These are phyloP conservation scores for Copidosoma floridanum DNA, from an alignment of 1,140 invertebrate species.

Conservation along the genomic window DNA sequence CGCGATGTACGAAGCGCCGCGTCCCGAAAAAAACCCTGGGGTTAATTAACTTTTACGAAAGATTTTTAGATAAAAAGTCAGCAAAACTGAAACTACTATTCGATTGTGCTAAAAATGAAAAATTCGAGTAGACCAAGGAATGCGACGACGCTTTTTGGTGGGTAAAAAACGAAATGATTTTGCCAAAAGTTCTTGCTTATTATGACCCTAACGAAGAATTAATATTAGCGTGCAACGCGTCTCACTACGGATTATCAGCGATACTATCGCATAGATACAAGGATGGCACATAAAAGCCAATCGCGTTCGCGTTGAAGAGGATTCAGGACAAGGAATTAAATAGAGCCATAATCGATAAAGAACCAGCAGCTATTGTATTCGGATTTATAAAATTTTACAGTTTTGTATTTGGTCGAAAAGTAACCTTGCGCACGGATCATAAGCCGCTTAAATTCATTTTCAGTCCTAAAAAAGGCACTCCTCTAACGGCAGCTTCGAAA, in stretches of 20 bases:
- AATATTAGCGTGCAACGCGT: too few species aligned
- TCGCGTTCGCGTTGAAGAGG: too few species aligned
- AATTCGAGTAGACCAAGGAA: slow-evolving; percentile 7
- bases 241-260: too few species aligned
- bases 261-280: slow-evolving; percentile 38
- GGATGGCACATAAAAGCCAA: slow-evolving; percentile 26
- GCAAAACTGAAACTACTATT: too few species aligned
- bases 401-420: too few species aligned
- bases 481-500: too few species aligned
- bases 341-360: too few species aligned
- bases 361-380: slow-evolving; percentile 13
- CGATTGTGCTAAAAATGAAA: slow-evolving; percentile 8
- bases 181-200: slow-evolving; percentile 31
- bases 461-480: too few species aligned
- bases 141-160: slow-evolving; percentile 30
- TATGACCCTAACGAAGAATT: too few species aligned
- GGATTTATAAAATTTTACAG: slow-evolving; percentile 40
- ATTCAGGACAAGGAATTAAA: too few species aligned
- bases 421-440: slow-evolving; percentile 45
- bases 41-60: slow-evolving; percentile 16
- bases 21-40: slow-evolving; percentile 11
- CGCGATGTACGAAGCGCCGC: slow-evolving; percentile 26
- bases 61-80: too few species aligned
- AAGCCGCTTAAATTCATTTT: slow-evolving; percentile 42
- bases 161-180: slow-evolving; percentile 30